Percentiles rank a stretch among this genome's conserved stretches.
Evolutionary conservation across 2,797 vertebrate genomes (phyloP).

Genomic region (Acrocephalus scirpaceus): DNA sequence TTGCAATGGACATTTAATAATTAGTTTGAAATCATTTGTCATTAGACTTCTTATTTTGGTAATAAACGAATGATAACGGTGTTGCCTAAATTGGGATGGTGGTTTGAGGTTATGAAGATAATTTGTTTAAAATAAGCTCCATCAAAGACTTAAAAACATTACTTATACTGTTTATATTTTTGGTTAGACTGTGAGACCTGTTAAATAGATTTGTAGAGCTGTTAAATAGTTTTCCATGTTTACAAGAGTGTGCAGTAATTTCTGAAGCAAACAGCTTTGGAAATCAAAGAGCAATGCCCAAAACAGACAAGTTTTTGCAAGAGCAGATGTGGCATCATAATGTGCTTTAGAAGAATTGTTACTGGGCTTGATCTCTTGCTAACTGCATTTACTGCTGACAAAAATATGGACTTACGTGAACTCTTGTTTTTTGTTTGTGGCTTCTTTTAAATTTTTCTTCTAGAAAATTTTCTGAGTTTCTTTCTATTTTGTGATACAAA

Average conservation of each 20-base stretch:
- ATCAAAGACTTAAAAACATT: background rate
- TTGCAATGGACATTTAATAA: background rate
- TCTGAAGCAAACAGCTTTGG: background rate
- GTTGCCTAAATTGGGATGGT: background rate
- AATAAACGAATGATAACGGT: background rate
- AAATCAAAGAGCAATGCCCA: background rate
- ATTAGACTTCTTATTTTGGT: background rate
- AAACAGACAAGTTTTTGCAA: background rate
- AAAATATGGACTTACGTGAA: background rate
- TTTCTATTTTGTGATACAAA: background rate
- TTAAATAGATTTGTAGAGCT: background rate
- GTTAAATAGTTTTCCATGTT: background rate
- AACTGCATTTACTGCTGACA: background rate
- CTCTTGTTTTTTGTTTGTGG: background rate
- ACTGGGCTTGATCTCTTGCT: background rate
- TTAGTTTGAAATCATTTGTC: background rate
- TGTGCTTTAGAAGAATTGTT: background rate
- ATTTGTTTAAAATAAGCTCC: background rate
- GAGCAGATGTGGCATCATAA: background rate
- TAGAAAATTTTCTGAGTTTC: background rate
- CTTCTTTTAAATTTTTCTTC: background rate
- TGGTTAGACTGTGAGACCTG: background rate
- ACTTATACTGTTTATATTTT: background rate
- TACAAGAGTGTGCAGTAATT: background rate
- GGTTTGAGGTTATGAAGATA: background rate